Evolutionary conservation across 92 coral and sea anemone genomes (phyloP).

Genomic region (Porites cylindrica): DNA sequence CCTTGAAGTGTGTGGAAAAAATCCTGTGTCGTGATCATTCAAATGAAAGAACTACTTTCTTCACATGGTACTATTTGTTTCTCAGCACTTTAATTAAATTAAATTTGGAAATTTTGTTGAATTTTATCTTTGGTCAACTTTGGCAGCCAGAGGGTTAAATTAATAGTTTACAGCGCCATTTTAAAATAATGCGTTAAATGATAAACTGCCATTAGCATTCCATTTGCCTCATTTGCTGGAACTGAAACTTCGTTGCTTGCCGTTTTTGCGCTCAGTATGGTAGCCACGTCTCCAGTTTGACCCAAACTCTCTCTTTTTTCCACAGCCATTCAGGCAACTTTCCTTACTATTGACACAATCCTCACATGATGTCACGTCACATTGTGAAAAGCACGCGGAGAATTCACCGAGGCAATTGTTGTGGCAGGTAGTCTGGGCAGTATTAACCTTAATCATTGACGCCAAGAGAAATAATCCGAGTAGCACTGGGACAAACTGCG

Average conservation of each 20-base stretch:
- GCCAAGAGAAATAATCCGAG: slow-evolving; percentile 1
- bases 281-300: background rate
- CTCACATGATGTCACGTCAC: background rate
- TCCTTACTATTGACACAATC: background rate
- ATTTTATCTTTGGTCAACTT: too few species aligned
- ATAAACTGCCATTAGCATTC: background rate
- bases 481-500: slow-evolving; percentile 14
- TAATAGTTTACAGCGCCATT: background rate
- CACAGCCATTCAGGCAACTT: background rate
- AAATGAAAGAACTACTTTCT: too few species aligned
- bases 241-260: background rate
- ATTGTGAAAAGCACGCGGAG: background rate
- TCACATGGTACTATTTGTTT: too few species aligned
- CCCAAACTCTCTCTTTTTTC: slow-evolving; percentile 19
- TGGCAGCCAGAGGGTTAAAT: too few species aligned
- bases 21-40: too few species aligned
- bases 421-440: background rate
- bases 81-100: too few species aligned
- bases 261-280: background rate
- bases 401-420: background rate
- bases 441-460: background rate
- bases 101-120: too few species aligned
- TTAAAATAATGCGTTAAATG: background rate
- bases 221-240: background rate
- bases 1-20: too few species aligned